phyloP scores from a whole-genome alignment of 2,113 vertebrate genomes.

The Vulpes ferrilata region DNA sequence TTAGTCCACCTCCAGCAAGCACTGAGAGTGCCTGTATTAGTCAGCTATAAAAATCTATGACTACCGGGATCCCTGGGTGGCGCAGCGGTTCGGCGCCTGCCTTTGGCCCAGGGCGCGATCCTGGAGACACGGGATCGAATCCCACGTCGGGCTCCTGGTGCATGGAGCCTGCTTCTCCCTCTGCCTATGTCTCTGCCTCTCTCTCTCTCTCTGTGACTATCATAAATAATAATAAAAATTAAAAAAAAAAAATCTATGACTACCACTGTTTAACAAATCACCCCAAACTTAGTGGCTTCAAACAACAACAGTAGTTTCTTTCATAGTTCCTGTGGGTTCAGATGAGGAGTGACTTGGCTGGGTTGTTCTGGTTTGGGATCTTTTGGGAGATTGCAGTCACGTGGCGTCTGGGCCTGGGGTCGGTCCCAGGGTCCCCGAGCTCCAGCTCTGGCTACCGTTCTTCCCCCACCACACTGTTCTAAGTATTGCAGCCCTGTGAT shows the following conservation, averaged over 20 bases:
- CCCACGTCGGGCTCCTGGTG: no score
- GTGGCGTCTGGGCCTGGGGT: neutral
- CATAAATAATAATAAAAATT: no score
- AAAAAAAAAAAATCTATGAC: neutral
- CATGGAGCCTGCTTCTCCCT: no score
- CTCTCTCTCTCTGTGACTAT: no score
- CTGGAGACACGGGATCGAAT: no score
- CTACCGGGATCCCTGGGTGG: no score
- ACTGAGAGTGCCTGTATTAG: neutral
- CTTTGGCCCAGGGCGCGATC: no score
- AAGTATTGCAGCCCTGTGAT: neutral
- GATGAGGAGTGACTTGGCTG: neutral
- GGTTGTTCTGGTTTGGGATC: neutral
- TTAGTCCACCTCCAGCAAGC: neutral
- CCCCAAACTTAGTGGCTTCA: neutral
- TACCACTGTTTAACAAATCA: neutral
- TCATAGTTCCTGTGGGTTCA: neutral
- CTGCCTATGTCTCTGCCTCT: no score
- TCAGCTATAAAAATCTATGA: neutral
- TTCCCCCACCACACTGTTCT: neutral
- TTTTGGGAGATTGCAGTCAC: neutral
- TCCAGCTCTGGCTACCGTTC: neutral
- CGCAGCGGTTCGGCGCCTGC: no score
- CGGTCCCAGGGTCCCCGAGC: rapidly evolving
- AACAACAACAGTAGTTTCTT: neutral